Conservation (phyloP, 1,140 invertebrate genomes). For the Galleria mellonella region DNA sequence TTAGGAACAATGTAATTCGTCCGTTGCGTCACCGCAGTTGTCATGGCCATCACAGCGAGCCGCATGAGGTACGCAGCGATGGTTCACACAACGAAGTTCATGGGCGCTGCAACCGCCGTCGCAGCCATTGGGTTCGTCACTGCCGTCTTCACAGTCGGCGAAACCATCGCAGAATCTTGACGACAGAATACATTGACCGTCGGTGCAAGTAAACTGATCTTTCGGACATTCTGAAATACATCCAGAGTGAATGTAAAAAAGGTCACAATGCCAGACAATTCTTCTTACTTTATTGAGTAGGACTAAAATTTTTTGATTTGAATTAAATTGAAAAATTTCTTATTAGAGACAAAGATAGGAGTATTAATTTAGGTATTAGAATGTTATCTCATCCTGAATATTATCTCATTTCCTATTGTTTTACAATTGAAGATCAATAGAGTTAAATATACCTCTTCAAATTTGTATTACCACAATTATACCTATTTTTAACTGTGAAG, state of each 20-base stretch:
- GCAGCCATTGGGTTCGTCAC: conserved; percentile 87
- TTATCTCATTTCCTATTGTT: no score
- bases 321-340: no score
- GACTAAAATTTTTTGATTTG: no score
- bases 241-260: background rate
- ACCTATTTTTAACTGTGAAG: no score
- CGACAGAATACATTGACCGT: conserved; percentile 85
- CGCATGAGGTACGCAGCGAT: conserved; percentile 74
- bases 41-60: conserved; percentile 76
- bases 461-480: no score
- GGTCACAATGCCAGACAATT: no score
- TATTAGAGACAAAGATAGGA: no score
- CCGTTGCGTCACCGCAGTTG: conserved; percentile 77
- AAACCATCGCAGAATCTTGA: conserved; percentile 90
- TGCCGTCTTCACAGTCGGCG: conserved; percentile 86
- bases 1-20: conserved; percentile 77
- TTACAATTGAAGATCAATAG: no score
- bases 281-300: no score
- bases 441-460: no score
- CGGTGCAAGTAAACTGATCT: conserved; percentile 63
- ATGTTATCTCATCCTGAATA: no score
- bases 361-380: no score
- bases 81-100: conserved; percentile 73
- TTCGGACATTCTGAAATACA: conserved; percentile 51
- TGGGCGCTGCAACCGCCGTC: conserved; percentile 65